Base-by-base conservation (phyloP, 2,888 invertebrate species). In the Protophormia terraenovae region DNA sequence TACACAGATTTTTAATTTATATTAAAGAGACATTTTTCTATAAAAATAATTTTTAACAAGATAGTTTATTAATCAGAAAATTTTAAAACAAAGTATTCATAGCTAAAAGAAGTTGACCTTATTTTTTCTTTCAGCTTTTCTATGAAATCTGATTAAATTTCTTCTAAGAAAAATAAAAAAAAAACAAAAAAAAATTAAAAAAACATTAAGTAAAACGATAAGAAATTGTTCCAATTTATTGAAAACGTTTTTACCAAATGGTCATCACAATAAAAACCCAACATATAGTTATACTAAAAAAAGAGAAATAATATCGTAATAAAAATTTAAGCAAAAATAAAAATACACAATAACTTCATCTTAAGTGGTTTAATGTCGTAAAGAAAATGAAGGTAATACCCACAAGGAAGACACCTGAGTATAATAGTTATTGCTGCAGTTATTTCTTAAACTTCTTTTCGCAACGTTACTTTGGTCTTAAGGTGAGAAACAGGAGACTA, bases 301-400 rank as follows among this genome's bases (percentile, higher is more conserved):
- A 66, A 77, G 22, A 67, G 45, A 55, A 41, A 32, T 58, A 41
- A n/a, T 35, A 27, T 10, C 10, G 7, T 27, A 3, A 64, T 16
- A 60, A 60, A 32, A 16, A 19, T 16, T 64, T 64, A 53, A 69
- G 12, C n/a, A 53, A 24, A 62, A 62, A 14, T 4, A 38, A 38
- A 73, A 47, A 27, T 60, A 53, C 24, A 62, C 62, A 29, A 66
- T 64, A 80, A 79, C 64, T 80, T 84, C 69, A 66, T 22, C 66
- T 84, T 79, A 84, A 84, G 75, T 80, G 75, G 71, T 84, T 80
- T 72, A 81, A 84, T 77, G 76, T 76, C 72, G 71, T 77, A 62
- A 76, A 66, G 64, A 41, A 83, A 75, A 75, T 32, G 67, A 66
- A 58, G 71, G 82, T 77, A 83, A 77, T 77, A 77, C 71, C 76